Evolutionary conservation across 2,888 invertebrate genomes (phyloP).

Genomic region (Platypus cylindrus): DNA sequence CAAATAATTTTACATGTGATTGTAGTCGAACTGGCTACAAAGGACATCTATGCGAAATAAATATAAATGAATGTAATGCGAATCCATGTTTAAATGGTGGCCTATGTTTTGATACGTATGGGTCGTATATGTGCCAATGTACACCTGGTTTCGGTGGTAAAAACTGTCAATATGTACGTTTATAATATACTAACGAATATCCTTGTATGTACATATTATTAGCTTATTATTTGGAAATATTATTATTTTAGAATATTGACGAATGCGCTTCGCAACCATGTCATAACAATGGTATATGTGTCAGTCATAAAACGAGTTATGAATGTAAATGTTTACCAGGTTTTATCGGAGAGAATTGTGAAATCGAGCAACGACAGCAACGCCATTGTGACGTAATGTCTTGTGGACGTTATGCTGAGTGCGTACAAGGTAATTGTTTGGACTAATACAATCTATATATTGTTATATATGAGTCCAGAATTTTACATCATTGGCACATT

Average conservation of each 20-base stretch:
- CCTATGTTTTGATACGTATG: slow-evolving; percentile 71
- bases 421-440: slow-evolving; percentile 43
- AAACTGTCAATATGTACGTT: slow-evolving; percentile 55
- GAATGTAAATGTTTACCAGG: slow-evolving; percentile 44
- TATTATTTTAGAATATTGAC: slow-evolving; percentile 33
- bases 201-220: too few species aligned
- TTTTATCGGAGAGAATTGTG: slow-evolving; percentile 42
- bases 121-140: slow-evolving; percentile 68
- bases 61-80: slow-evolving; percentile 66
- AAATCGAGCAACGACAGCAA: slow-evolving; percentile 31
- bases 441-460: too few species aligned
- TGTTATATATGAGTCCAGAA: too few species aligned
- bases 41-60: slow-evolving; percentile 59
- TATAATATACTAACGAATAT: too few species aligned
- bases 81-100: slow-evolving; percentile 63
- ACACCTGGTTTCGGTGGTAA: slow-evolving; percentile 65
- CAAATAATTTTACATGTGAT: slow-evolving; percentile 65
- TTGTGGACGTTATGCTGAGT: slow-evolving; percentile 57
- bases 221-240: slow-evolving; percentile 1
- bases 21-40: slow-evolving; percentile 64
- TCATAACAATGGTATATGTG: slow-evolving; percentile 45
- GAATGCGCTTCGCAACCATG: slow-evolving; percentile 51
- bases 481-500: too few species aligned
- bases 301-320: slow-evolving; percentile 43
- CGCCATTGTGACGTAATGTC: slow-evolving; percentile 39